phyloP scores from a whole-genome alignment of 2,888 invertebrate species.

The Pharmacophagus antenor region DNA sequence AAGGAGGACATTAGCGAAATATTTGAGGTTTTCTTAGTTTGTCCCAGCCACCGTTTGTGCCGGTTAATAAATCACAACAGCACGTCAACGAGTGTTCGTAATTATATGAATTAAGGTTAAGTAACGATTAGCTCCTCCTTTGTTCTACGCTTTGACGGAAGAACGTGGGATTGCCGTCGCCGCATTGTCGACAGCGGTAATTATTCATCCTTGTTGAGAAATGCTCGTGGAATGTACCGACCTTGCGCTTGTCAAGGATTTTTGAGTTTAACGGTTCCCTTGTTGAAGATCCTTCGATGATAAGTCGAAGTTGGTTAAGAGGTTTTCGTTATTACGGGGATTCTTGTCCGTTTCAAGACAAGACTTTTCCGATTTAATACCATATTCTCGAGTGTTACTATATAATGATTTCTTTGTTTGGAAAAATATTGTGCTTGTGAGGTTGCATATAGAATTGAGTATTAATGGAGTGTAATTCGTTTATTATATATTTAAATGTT shows the following conservation, averaged over 20 bases:
- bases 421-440: not conserved
- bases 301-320: not conserved
- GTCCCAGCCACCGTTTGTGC: conserved; percentile 34
- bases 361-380: no score
- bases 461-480: not conserved
- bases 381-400: no score
- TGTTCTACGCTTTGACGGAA: conserved; percentile 58
- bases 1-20: conserved; percentile 57
- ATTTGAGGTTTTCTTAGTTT: conserved; percentile 32
- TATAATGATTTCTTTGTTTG: no score
- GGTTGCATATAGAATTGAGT: not conserved
- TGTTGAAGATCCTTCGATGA: not conserved
- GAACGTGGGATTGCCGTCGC: conserved; percentile 52
- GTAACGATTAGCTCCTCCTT: conserved; percentile 67
- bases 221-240: conserved; percentile 22
- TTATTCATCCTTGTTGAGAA: conserved; percentile 32
- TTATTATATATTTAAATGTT: not conserved
- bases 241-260: conserved; percentile 30
- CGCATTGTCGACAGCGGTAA: conserved; percentile 24
- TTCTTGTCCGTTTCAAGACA: no score
- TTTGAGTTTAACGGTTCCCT: conserved; percentile 14
- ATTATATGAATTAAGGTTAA: conserved; percentile 78
- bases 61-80: conserved; percentile 71
- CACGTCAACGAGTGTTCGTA: conserved; percentile 60
- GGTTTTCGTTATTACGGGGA: no score